Conservation (phyloP, 2,797 vertebrate genomes). For the Forpus xanthops region DNA sequence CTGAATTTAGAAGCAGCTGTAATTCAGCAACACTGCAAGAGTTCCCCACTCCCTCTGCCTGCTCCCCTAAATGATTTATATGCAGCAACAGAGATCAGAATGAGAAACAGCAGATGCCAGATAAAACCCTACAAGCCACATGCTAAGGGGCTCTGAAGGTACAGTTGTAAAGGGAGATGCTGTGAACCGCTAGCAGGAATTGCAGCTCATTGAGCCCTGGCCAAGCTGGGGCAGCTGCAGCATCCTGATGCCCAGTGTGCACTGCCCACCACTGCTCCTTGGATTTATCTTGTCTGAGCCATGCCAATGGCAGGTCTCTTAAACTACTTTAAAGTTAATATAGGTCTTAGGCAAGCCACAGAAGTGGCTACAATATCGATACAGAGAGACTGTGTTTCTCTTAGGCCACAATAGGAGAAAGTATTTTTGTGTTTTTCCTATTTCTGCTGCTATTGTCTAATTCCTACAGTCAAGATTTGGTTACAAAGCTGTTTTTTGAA, state of each 20-base stretch:
- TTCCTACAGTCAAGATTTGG: not conserved
- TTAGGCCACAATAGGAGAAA: not conserved
- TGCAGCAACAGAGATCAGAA: not conserved
- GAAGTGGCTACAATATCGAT: not conserved
- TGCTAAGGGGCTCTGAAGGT: not conserved
- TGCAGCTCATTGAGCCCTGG: not conserved
- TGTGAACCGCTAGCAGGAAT: not conserved
- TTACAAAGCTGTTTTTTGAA: not conserved
- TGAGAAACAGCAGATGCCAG: conserved; percentile 18
- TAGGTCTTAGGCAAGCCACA: not conserved
- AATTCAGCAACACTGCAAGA: not conserved
- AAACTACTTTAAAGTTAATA: not conserved
- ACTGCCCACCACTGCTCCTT: not conserved
- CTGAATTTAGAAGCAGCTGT: not conserved
- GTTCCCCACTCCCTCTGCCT: not conserved
- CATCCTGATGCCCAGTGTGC: not conserved
- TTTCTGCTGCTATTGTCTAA: not conserved
- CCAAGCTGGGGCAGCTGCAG: not conserved
- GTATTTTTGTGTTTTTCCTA: not conserved
- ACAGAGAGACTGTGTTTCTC: not conserved
- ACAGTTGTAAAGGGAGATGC: not conserved
- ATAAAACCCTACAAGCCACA: not conserved
- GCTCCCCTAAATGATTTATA: not conserved
- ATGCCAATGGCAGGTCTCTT: not conserved
- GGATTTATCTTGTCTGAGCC: not conserved